Conservation (phyloP, 2,797 vertebrate genomes). For the Lithobates pipiens region DNA sequence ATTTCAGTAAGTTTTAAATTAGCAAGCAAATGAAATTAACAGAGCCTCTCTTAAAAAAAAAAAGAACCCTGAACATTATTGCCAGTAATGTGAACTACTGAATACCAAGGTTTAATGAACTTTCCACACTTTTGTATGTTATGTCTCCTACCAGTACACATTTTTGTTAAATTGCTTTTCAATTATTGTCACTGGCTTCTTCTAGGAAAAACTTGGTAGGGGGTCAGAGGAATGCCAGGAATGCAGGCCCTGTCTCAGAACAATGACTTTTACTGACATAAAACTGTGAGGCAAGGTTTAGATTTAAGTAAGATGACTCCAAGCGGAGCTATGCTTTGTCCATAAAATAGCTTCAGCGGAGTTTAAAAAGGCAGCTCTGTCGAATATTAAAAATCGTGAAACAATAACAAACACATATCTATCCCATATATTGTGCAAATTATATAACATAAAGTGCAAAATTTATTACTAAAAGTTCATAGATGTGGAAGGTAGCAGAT, state of each 20-base stretch:
- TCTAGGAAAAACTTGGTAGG: constrained; percentile 41
- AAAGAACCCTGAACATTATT: background rate
- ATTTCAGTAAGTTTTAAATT: background rate
- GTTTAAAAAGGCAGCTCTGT: constrained; percentile 29
- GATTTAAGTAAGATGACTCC: constrained; percentile 51
- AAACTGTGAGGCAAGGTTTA: constrained; percentile 40
- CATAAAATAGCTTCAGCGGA: background rate
- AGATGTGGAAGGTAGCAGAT: no score
- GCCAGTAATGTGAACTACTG: background rate
- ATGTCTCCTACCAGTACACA: constrained; percentile 25
- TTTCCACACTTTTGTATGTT: constrained; percentile 37
- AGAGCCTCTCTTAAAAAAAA: constrained; percentile 5
- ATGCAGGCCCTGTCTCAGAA: constrained; percentile 52
- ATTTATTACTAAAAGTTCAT: no score
- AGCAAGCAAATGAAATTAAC: constrained; percentile 15
- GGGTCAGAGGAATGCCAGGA: constrained; percentile 50
- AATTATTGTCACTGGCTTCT: constrained; percentile 50
- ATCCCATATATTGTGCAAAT: no score
- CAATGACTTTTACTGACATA: constrained; percentile 59
- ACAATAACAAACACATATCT: no score
- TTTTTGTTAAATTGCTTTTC: constrained; percentile 58
- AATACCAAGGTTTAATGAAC: constrained; percentile 37
- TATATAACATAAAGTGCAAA: no score
- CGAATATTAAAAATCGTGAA: background rate
- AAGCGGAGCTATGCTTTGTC: constrained; percentile 22